These are phyloP conservation scores for Tipula helvola DNA, from an alignment of 2,888 invertebrate species.

Conservation along the genomic window DNA sequence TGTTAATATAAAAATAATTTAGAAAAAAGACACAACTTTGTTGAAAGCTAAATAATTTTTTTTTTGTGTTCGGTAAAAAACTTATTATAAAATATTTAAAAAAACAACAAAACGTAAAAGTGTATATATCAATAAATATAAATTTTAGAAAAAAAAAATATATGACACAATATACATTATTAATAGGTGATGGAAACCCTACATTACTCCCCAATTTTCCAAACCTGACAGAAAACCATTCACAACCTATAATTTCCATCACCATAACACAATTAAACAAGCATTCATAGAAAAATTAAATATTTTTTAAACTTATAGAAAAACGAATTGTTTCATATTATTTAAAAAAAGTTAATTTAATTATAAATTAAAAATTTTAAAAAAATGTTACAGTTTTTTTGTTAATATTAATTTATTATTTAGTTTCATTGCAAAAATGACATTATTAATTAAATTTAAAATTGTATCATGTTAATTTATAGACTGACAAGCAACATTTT, in stretches of 20 bases:
- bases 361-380: neutral
- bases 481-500: neutral
- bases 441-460: neutral
- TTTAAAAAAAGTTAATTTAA: neutral
- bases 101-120: neutral
- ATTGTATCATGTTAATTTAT: neutral
- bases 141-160: neutral
- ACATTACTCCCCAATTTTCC: neutral
- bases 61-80: neutral
- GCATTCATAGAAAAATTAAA: neutral
- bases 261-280: neutral
- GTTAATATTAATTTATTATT: neutral
- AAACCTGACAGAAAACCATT: neutral
- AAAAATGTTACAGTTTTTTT: neutral
- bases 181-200: neutral
- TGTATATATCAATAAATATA: neutral
- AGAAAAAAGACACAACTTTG: neutral
- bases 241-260: neutral
- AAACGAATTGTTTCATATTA: neutral
- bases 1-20: neutral
- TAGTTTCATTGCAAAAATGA: neutral
- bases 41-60: neutral
- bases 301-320: neutral
- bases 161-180: neutral
- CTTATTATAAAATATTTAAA: neutral